Evolutionary conservation across 2,113 vertebrate species (phyloP).

Genomic region (Nannobrachium achirus): DNA sequence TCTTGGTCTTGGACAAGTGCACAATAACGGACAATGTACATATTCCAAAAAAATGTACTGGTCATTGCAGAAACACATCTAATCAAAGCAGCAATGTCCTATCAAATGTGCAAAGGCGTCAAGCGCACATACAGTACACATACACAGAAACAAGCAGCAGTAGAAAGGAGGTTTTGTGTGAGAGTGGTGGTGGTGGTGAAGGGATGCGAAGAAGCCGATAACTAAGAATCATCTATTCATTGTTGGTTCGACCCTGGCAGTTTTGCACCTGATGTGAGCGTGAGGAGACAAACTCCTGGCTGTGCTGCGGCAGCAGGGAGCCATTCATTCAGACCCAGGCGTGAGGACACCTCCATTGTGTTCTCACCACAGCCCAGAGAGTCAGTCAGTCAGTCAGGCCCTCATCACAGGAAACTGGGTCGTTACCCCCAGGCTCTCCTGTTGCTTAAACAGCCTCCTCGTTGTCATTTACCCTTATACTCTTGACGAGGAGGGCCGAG

Average conservation of each 20-base stretch:
- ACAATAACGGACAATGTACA: too few relatives aligned
- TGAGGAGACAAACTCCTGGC: neutral
- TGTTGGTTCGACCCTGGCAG: neutral
- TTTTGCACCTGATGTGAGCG: conserved; percentile 4
- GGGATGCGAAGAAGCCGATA: neutral
- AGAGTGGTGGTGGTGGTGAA: neutral
- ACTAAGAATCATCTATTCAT: neutral
- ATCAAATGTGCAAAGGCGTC: too few relatives aligned
- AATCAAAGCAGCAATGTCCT: too few relatives aligned
- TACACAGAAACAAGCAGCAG: too few relatives aligned
- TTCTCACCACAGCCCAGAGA: conserved; percentile 23
- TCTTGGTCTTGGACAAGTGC: too few relatives aligned
- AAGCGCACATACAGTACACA: too few relatives aligned
- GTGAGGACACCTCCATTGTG: conserved; percentile 11
- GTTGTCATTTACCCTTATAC: conserved; percentile 49
- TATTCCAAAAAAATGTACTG: too few relatives aligned
- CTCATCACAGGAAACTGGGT: conserved; percentile 54
- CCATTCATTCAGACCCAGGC: neutral
- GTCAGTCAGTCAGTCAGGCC: conserved; percentile 16
- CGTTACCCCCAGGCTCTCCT: conserved; percentile 42
- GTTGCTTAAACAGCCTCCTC: conserved; percentile 61
- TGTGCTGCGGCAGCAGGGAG: neutral
- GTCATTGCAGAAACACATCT: too few relatives aligned
- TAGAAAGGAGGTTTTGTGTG: too few relatives aligned
- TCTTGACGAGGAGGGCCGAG: conserved; percentile 4